Base-by-base conservation (phyloP, 2,797 vertebrate genomes). In the Phyllotis vaccarum region DNA sequence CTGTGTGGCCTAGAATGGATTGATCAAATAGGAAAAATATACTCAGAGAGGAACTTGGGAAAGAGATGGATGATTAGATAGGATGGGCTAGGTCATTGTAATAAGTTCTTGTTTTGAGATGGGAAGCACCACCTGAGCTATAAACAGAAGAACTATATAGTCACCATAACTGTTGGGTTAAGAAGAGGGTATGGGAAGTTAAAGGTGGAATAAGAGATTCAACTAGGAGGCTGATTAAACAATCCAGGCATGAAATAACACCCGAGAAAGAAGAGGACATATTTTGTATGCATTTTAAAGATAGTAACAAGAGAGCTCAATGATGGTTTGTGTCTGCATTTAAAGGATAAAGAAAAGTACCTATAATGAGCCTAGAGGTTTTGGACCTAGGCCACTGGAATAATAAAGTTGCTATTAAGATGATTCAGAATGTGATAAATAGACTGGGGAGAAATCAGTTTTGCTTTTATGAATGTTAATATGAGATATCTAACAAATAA, bases 61-160 rank as follows among this genome's bases (percentile, higher is more conserved):
- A 68, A 34, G n/a, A 34, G 21, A 43, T n/a, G 13, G 37, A 17
- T 66, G 21, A 49, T n/a, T 43, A 2, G 24, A 74, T 2, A 70
- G 76, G 86, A 11, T 37, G 27, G 66, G 70, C 56, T 6, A 52
- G 76, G 43, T 89, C 60, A 29, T 62, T 43, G 19, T 46, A 60
- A 46, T 85, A 54, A 66, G 6, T 83, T 34, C 49, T 72, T 70
- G 54, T 80, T 75, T 78, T 87, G 70, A 94, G 76, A 83, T 90
- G 62, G 58, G 21, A 97, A 70, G 22, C 29, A 64, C 1, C 37
- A 64, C 2, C 60, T 37, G 54, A 91, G 31, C 58, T 90, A 86
- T 82, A 86, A 90, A 52, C 29, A 72, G 49, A 89, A 27, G 46
- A 90, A 27, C 27, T 43, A 89, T 37, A 92, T 34, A 22, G 11